Percentiles rank a stretch among this genome's conserved stretches.
phyloP scores from a whole-genome alignment of 2,113 vertebrate genomes.

The Hypomesus transpacificus region DNA sequence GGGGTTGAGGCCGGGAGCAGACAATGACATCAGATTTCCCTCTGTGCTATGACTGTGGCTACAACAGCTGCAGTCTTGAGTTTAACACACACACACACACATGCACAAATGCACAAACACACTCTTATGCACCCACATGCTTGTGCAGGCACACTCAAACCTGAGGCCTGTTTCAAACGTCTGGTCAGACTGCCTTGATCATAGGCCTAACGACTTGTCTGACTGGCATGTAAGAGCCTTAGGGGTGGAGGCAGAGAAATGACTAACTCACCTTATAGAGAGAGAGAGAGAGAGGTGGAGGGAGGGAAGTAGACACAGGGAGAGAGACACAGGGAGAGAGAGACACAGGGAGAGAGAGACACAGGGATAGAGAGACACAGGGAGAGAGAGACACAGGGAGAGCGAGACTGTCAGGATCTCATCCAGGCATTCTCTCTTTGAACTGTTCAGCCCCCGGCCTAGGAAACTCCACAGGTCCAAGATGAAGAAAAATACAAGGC shows the following conservation, averaged over 20 bases:
- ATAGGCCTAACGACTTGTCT: slow-evolving; percentile 36
- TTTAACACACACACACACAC: slow-evolving; percentile 13
- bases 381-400: slow-evolving; percentile 25
- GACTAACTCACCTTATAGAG: slow-evolving; percentile 54
- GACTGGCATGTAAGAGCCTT: slow-evolving; percentile 42
- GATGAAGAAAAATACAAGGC: too few relatives aligned
- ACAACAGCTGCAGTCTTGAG: slow-evolving; percentile 31
- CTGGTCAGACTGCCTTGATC: slow-evolving; percentile 23
- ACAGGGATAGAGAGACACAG: too few relatives aligned
- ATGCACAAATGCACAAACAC: background rate
- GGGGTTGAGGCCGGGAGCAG: slow-evolving; percentile 16
- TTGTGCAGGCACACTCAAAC: background rate
- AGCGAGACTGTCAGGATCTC: slow-evolving; percentile 40
- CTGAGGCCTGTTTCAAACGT: slow-evolving; percentile 3
- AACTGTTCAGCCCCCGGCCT: slow-evolving; percentile 24
- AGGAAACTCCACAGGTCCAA: background rate
- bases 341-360: slow-evolving; percentile 29
- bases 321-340: background rate
- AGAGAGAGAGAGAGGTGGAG: slow-evolving; percentile 35
- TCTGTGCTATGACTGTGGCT: slow-evolving; percentile 8
- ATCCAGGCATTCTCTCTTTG: slow-evolving; percentile 56
- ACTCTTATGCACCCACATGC: background rate
- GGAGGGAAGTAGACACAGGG: background rate
- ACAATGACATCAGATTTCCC: slow-evolving; percentile 31
- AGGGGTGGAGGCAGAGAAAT: slow-evolving; percentile 8